Percentiles rank a stretch among this genome's conserved stretches.
These are phyloP conservation scores for Galendromus occidentalis DNA, from an alignment of 1,140 invertebrate genomes.

Conservation along the genomic window DNA sequence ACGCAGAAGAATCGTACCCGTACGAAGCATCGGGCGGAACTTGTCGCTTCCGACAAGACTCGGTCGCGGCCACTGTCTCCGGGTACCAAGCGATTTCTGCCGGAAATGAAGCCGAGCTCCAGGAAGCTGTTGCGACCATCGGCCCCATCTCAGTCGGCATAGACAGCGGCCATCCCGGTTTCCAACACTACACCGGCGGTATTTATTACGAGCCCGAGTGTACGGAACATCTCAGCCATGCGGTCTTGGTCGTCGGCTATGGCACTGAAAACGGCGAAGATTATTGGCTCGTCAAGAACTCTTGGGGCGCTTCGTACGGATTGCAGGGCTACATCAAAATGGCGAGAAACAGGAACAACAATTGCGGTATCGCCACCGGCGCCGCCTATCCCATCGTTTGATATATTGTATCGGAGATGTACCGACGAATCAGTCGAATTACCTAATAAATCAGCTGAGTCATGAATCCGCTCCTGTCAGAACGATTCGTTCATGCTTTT, in stretches of 20 bases:
- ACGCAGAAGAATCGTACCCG: slow-evolving; percentile 29
- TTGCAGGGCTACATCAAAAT: slow-evolving; percentile 37
- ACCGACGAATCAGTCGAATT: no score
- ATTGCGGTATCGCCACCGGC: slow-evolving; percentile 62
- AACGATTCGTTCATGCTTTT: no score
- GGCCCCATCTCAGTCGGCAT: slow-evolving; percentile 13
- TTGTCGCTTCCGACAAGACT: slow-evolving; percentile 45
- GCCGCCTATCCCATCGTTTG: slow-evolving; percentile 34
- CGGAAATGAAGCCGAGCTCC: slow-evolving; percentile 15
- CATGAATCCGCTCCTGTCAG: no score
- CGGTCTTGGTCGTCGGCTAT: slow-evolving; percentile 27
- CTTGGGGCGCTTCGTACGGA: slow-evolving; percentile 35
- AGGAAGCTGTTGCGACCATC: slow-evolving; percentile 13
- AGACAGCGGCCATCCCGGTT: slow-evolving; percentile 34
- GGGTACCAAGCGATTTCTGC: slow-evolving; percentile 24
- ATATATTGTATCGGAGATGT: no score
- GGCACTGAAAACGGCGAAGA: slow-evolving; percentile 24
- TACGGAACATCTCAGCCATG: slow-evolving; percentile 34
- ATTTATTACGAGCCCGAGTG: slow-evolving; percentile 46
- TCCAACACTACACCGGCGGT: slow-evolving; percentile 27
- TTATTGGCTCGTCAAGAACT: slow-evolving; percentile 41
- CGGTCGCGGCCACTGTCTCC: slow-evolving; percentile 33
- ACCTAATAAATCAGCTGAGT: no score
- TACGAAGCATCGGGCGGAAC: slow-evolving; percentile 28
- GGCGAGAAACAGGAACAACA: slow-evolving; percentile 30